Percentiles rank a stretch among this genome's conserved stretches.
Conservation (phyloP, 2,888 invertebrate species). For the Cotesia congregata region DNA sequence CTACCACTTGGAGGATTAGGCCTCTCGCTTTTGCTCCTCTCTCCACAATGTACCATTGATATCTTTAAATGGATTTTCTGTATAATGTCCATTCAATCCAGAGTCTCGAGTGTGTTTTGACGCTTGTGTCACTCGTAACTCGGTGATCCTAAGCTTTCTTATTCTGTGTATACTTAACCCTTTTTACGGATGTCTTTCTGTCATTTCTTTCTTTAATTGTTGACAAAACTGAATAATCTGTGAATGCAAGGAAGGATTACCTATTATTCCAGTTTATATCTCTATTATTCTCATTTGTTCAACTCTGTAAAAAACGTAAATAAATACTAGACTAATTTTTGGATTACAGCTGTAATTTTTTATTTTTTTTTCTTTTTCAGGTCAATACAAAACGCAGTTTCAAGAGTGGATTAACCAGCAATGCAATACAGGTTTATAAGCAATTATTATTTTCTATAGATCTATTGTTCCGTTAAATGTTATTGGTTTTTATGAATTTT, state of each 20-base stretch:
- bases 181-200: constrained; percentile 26
- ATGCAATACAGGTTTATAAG: constrained; percentile 5
- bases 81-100: constrained; percentile 37
- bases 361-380: constrained; percentile 20
- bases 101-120: constrained; percentile 56
- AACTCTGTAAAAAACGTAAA: not conserved
- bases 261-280: not conserved
- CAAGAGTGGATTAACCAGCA: not conserved
- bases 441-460: not conserved
- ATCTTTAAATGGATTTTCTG: constrained; percentile 40
- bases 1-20: constrained; percentile 45
- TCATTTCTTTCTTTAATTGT: constrained; percentile 15
- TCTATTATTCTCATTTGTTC: not conserved
- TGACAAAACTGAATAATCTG: constrained; percentile 11
- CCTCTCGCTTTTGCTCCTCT: constrained; percentile 36
- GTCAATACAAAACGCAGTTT: not conserved
- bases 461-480: not conserved
- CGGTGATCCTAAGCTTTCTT: constrained; percentile 35
- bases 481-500: too few species aligned
- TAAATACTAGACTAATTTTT: not conserved
- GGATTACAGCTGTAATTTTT: not conserved
- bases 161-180: constrained; percentile 35
- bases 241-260: not conserved
- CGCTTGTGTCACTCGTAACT: constrained; percentile 51
- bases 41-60: constrained; percentile 45